Evolutionary conservation across 2,888 invertebrate genomes (phyloP).

Genomic region (Caenorhabditis imperialis): DNA sequence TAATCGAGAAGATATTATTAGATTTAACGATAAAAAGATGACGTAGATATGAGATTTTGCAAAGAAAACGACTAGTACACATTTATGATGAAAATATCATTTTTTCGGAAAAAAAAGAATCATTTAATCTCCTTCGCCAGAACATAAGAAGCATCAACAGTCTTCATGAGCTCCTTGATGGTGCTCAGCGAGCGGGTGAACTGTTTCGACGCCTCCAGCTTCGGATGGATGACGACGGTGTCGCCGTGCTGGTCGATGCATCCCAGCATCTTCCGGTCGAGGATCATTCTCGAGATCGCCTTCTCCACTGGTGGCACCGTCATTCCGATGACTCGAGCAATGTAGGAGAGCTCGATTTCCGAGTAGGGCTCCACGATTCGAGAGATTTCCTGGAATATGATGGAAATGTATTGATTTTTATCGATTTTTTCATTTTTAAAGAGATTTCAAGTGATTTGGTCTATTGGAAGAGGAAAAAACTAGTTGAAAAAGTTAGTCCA

Average conservation of each 20-base stretch:
- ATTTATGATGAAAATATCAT: not conserved
- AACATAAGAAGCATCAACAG: constrained; percentile 97
- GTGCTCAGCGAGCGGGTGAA: constrained; percentile 39
- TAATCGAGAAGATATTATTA: constrained; percentile 7
- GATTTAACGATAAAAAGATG: too few species aligned
- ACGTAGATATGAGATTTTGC: too few species aligned
- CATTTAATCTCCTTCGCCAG: constrained; percentile 84
- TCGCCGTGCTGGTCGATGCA: constrained; percentile 95
- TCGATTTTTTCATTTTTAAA: not conserved
- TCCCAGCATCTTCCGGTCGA: constrained; percentile 91
- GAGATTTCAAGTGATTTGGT: too few species aligned
- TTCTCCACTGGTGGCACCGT: constrained; percentile 88
- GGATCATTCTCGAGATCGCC: constrained; percentile 98
- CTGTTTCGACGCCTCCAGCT: constrained; percentile 13
- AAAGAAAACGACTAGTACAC: too few species aligned
- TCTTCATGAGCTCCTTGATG: constrained; percentile 78
- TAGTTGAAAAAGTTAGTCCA: too few species aligned
- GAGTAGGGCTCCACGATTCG: constrained; percentile 99
- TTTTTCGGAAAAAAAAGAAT: not conserved
- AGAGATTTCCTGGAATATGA: constrained; percentile 85
- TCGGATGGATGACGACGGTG: constrained; percentile 90
- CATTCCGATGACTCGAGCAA: constrained; percentile 71
- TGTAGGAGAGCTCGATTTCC: constrained; percentile 85
- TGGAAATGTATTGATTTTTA: not conserved
- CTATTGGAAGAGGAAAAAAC: too few species aligned